These are phyloP conservation scores for Lindbergichthys nudifrons DNA, from an alignment of 2,797 vertebrate species.

Conservation along the genomic window DNA sequence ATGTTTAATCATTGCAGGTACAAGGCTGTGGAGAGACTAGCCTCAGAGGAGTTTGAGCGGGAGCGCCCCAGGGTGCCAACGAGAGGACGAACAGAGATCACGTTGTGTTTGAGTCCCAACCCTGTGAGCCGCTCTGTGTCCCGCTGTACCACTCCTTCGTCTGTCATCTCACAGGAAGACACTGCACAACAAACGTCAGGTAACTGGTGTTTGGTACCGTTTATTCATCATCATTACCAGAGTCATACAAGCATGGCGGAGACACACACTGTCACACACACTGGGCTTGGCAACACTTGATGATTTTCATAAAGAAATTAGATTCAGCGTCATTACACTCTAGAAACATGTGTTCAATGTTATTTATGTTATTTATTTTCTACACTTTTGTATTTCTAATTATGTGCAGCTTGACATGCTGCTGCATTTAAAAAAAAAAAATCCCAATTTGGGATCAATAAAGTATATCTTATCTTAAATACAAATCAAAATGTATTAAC, in stretches of 20 bases:
- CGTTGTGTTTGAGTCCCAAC: slow-evolving; percentile 89
- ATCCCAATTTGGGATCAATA: no score
- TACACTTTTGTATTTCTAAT: no score
- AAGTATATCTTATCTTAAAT: neutral
- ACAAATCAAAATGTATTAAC: neutral
- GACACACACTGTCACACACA: slow-evolving; percentile 31
- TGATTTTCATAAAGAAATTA: slow-evolving; percentile 34
- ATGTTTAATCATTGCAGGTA: slow-evolving; percentile 82
- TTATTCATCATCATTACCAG: neutral
- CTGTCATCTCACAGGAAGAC: slow-evolving; percentile 82
- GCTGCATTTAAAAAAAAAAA: no score
- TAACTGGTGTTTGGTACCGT: slow-evolving; percentile 63
- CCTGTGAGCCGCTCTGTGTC: slow-evolving; percentile 79
- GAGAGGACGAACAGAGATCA: slow-evolving; percentile 91
- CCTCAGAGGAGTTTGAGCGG: slow-evolving; percentile 90
- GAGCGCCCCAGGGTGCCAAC: slow-evolving; percentile 83
- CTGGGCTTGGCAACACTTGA: slow-evolving; percentile 26
- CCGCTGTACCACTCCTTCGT: slow-evolving; percentile 78
- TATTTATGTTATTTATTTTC: no score
- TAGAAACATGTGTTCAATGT: no score
- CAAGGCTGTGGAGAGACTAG: slow-evolving; percentile 92
- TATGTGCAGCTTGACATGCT: no score
- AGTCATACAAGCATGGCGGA: slow-evolving; percentile 17
- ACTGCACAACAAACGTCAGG: slow-evolving; percentile 75
- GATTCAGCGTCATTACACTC: slow-evolving; percentile 26